Conservation (phyloP, 2,797 vertebrate species). For the Valencia hispanica region DNA sequence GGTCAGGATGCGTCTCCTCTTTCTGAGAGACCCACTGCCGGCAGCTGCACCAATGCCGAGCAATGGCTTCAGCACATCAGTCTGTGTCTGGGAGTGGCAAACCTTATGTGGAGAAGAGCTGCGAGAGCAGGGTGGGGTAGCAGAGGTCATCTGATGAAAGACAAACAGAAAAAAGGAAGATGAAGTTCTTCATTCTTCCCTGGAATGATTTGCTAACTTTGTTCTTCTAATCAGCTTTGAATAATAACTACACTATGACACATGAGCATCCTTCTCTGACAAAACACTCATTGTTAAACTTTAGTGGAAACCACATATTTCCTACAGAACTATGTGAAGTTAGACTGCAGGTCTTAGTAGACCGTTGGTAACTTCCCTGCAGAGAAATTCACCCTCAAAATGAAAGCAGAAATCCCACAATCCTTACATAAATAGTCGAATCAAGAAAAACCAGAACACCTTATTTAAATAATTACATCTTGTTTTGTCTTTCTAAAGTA, state of each 20-base stretch:
- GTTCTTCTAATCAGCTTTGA: neutral
- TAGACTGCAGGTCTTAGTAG: neutral
- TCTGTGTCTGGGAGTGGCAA: constrained; percentile 84
- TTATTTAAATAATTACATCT: neutral
- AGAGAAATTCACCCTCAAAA: neutral
- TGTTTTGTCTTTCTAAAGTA: neutral
- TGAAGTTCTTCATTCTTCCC: neutral
- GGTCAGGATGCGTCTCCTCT: constrained; percentile 83
- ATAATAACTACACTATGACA: neutral
- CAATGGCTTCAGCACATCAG: constrained; percentile 81
- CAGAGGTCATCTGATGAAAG: constrained; percentile 77
- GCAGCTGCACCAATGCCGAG: constrained; percentile 60
- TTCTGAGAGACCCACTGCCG: constrained; percentile 66
- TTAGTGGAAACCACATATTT: neutral
- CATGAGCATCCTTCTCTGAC: neutral
- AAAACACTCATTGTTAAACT: neutral
- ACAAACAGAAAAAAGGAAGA: constrained; percentile 16
- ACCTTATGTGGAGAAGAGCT: constrained; percentile 83
- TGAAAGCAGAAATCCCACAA: neutral
- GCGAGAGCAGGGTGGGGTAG: constrained; percentile 77
- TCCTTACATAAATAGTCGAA: fast-evolving
- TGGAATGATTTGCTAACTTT: neutral
- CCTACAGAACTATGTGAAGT: no score
- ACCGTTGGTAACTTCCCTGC: neutral
- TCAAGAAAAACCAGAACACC: neutral